Percentiles rank a stretch among this genome's conserved stretches.
These are phyloP conservation scores for Drosophila carrolli DNA, from an alignment of 1,140 invertebrate genomes.

Conservation along the genomic window DNA sequence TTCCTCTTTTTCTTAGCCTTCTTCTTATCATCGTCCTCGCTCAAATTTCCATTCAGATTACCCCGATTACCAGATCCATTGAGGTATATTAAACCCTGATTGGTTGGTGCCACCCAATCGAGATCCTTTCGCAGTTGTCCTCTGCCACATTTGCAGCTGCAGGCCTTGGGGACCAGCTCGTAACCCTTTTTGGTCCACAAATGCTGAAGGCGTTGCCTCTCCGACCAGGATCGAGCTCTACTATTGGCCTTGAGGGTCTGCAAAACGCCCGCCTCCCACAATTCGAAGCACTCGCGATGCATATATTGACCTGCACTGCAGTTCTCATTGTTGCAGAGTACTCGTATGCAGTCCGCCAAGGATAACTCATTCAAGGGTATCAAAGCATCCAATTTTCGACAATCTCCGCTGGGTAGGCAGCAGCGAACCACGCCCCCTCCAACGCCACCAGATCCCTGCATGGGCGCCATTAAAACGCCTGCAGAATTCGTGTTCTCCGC, in stretches of 20 bases:
- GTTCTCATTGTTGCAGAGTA: constrained; percentile 97
- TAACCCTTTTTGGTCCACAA: constrained; percentile 99
- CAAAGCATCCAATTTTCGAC: constrained; percentile 88
- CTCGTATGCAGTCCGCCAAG: constrained; percentile 92
- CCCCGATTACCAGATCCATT: constrained; percentile 30
- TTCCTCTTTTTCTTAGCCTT: constrained; percentile 91
- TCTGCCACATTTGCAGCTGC: constrained; percentile 93
- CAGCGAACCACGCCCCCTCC: constrained; percentile 86
- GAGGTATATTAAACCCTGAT: constrained; percentile 32
- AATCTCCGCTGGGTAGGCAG: constrained; percentile 93
- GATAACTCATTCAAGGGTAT: constrained; percentile 91
- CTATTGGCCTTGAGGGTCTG: constrained; percentile 95
- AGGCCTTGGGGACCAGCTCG: constrained; percentile 95
- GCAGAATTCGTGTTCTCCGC: constrained; percentile 12
- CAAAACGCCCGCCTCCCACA: constrained; percentile 95
- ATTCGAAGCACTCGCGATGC: constrained; percentile 97
- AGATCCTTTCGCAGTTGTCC: constrained; percentile 97
- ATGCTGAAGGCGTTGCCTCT: constrained; percentile 96
- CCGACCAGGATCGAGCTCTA: constrained; percentile 96
- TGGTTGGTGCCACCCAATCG: constrained; percentile 91
- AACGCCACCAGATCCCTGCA: constrained; percentile 41
- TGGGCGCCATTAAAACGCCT: constrained; percentile 62
- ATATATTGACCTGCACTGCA: constrained; percentile 95
- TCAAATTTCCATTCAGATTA: constrained; percentile 42
- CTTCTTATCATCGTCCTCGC: constrained; percentile 85